These are phyloP conservation scores for Eupithecia tripunctaria DNA, from an alignment of 2,888 invertebrate genomes.

Conservation along the genomic window DNA sequence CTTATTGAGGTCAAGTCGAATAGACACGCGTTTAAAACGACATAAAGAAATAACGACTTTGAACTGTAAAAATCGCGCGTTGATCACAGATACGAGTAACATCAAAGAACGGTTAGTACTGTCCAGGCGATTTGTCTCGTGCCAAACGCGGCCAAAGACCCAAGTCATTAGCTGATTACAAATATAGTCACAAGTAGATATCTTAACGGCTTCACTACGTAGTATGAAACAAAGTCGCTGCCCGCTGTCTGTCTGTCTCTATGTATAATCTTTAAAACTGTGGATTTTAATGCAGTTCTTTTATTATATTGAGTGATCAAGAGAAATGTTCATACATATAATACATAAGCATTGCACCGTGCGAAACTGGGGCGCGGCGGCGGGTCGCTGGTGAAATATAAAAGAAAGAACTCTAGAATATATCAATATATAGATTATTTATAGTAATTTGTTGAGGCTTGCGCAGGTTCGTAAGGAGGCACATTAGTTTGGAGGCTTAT, in stretches of 20 bases:
- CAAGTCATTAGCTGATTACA: conserved; percentile 23
- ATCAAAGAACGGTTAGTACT: conserved; percentile 50
- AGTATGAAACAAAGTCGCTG: too few species aligned
- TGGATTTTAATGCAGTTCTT: too few species aligned
- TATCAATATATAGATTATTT: not conserved
- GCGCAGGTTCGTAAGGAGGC: not conserved
- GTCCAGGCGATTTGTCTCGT: conserved; percentile 48
- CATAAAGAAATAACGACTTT: not conserved
- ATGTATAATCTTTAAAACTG: too few species aligned
- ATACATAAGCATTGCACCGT: too few species aligned
- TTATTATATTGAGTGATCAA: too few species aligned
- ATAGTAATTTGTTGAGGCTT: not conserved
- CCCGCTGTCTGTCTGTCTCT: too few species aligned
- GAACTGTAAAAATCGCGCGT: conserved; percentile 4
- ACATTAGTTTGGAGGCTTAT: not conserved
- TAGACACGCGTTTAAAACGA: not conserved
- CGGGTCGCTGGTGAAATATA: too few species aligned
- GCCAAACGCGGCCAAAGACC: conserved; percentile 18
- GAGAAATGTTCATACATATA: too few species aligned
- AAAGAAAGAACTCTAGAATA: not conserved
- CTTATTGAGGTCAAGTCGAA: not conserved
- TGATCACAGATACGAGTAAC: conserved; percentile 45
- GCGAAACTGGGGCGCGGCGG: too few species aligned
- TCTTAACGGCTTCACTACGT: too few species aligned
- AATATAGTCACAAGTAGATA: too few species aligned